Evolutionary conservation across 1,140 invertebrate species (phyloP).

Genomic region (Platyscapa corneri): DNA sequence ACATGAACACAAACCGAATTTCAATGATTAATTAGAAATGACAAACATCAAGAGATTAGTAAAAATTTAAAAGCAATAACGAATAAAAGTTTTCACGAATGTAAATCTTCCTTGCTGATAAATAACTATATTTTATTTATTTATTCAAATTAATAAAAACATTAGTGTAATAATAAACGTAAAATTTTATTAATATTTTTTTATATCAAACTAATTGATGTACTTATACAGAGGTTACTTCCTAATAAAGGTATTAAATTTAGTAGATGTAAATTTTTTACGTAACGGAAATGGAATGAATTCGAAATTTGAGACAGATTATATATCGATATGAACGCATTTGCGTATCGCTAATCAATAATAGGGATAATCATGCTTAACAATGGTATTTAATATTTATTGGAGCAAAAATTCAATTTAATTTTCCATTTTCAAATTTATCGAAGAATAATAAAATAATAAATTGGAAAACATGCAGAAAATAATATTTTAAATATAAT

Average conservation of each 20-base stretch:
- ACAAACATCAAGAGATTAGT: too few species aligned
- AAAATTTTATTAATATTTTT: neutral
- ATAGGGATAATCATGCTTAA: neutral
- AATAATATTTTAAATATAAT: neutral
- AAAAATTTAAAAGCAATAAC: too few species aligned
- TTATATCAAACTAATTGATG: neutral
- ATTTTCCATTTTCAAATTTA: neutral
- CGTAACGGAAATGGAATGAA: neutral
- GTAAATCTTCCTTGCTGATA: too few species aligned
- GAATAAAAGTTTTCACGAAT: too few species aligned
- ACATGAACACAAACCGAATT: neutral
- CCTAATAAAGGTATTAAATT: neutral
- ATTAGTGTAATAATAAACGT: too few species aligned
- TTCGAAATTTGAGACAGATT: neutral
- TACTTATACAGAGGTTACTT: neutral
- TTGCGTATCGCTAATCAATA: neutral
- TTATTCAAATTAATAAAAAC: too few species aligned
- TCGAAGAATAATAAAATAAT: neutral
- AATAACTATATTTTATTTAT: too few species aligned
- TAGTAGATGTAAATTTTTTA: neutral
- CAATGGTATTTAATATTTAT: neutral
- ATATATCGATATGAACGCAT: neutral
- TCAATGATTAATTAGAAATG: too few species aligned
- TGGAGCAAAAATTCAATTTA: neutral
- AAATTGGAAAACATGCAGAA: neutral